Conservation (phyloP, 2,888 invertebrate genomes). For the Amphimallon solstitiale region DNA sequence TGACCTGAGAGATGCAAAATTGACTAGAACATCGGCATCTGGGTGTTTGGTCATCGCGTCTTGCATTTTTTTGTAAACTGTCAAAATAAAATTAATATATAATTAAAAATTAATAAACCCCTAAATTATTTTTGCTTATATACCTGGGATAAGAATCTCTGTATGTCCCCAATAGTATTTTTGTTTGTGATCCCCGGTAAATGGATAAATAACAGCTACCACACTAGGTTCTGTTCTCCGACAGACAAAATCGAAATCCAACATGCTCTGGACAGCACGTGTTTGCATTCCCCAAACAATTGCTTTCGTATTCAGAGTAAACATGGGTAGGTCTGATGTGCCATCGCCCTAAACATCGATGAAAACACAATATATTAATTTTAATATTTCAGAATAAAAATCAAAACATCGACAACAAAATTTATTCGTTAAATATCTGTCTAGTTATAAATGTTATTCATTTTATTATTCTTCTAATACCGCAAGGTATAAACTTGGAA, state of each 20-base stretch:
- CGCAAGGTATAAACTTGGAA: too few relatives aligned
- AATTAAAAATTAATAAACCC: background rate
- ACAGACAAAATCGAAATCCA: constrained; percentile 96
- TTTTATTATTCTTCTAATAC: too few relatives aligned
- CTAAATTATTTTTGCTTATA: constrained; percentile 51
- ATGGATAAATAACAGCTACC: constrained; percentile 97
- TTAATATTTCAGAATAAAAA: too few relatives aligned
- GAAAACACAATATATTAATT: too few relatives aligned
- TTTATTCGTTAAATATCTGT: too few relatives aligned
- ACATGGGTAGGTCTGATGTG: constrained; percentile 68
- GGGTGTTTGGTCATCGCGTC: constrained; percentile 96
- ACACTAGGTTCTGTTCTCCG: constrained; percentile 89
- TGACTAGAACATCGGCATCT: constrained; percentile 94
- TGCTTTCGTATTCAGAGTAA: constrained; percentile 86
- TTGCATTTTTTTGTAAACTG: constrained; percentile 94
- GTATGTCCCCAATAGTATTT: constrained; percentile 99
- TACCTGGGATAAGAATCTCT: constrained; percentile 84
- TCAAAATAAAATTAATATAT: constrained; percentile 13
- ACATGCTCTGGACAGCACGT: constrained; percentile 94
- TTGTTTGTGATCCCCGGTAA: constrained; percentile 98
- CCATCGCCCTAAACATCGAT: constrained; percentile 50
- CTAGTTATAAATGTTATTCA: too few relatives aligned
- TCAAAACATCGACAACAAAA: too few relatives aligned
- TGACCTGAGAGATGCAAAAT: constrained; percentile 96
- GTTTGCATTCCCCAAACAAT: constrained; percentile 99